phyloP scores from a whole-genome alignment of 2,888 invertebrate species.

The Agrilus biguttatus region DNA sequence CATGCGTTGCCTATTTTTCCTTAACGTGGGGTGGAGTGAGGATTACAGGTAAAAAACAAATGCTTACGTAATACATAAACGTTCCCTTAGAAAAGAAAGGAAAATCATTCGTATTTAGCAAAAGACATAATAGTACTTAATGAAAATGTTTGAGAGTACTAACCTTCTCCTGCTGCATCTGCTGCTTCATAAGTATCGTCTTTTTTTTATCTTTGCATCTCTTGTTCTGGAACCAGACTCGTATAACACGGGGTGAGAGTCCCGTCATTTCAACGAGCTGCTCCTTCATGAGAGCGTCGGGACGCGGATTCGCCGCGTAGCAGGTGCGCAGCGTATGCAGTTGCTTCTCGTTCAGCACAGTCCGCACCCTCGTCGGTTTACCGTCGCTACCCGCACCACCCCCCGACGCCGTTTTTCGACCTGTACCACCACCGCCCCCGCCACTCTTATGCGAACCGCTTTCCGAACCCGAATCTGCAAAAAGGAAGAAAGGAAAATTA shows the following conservation, averaged over 20 bases:
- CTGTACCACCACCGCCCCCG: conserved; percentile 27
- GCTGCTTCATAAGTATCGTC: conserved; percentile 91
- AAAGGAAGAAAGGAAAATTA: background rate
- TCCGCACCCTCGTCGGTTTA: conserved; percentile 96
- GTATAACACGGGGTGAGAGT: conserved; percentile 90
- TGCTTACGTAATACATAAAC: no score
- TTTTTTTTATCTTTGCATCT: conserved; percentile 96
- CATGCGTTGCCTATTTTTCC: no score
- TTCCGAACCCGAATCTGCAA: conserved; percentile 83
- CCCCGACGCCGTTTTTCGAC: conserved; percentile 30
- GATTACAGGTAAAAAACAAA: no score
- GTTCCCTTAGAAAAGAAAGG: no score
- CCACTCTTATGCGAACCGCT: conserved; percentile 79
- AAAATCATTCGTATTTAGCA: no score
- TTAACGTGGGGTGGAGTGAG: no score
- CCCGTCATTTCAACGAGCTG: conserved; percentile 98
- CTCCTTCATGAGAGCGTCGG: conserved; percentile 98
- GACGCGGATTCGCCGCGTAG: conserved; percentile 94
- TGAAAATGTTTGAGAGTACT: conserved; percentile 12
- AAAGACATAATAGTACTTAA: no score
- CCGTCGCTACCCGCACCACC: conserved; percentile 56
- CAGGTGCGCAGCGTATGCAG: conserved; percentile 93
- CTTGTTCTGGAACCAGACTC: conserved; percentile 99
- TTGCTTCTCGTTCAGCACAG: conserved; percentile 97
- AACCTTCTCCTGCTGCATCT: conserved; percentile 96